phyloP scores from a whole-genome alignment of 2,113 vertebrate species.

The Catharus minimus region DNA sequence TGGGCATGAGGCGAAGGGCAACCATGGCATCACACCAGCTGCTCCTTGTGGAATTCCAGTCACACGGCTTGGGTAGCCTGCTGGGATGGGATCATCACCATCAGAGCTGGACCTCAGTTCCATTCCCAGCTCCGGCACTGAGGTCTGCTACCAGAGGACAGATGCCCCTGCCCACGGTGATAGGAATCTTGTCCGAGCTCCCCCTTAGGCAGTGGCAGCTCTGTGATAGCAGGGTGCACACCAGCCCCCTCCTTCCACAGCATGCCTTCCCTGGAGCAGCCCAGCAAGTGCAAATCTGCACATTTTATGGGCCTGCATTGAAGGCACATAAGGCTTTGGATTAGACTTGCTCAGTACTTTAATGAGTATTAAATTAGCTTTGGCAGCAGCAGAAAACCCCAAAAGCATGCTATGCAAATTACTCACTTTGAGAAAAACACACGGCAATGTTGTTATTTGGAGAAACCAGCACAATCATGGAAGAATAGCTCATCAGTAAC shows the following conservation, averaged over 20 bases:
- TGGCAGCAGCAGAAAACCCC: background rate
- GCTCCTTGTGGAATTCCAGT: accelerated
- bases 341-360: conserved; percentile 41
- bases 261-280: background rate
- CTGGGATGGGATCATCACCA: background rate
- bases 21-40: accelerated
- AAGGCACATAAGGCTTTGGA: background rate
- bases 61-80: accelerated
- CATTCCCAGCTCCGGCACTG: accelerated
- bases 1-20: background rate
- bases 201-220: background rate
- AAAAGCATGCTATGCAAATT: conserved; percentile 32
- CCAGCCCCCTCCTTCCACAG: background rate
- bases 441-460: background rate
- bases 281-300: background rate
- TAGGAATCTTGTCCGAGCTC: background rate
- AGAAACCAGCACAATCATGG: background rate
- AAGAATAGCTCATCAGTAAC: conserved; percentile 29
- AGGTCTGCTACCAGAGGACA: background rate
- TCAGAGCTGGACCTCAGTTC: background rate
- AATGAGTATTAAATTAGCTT: conserved; percentile 37
- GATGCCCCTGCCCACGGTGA: background rate
- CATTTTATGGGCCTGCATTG: conserved; percentile 2
- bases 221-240: background rate
- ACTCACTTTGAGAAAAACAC: conserved; percentile 12